Percentiles rank a stretch among this genome's conserved stretches.
Evolutionary conservation across 2,797 vertebrate species (phyloP).

Genomic region (Luscinia luscinia): DNA sequence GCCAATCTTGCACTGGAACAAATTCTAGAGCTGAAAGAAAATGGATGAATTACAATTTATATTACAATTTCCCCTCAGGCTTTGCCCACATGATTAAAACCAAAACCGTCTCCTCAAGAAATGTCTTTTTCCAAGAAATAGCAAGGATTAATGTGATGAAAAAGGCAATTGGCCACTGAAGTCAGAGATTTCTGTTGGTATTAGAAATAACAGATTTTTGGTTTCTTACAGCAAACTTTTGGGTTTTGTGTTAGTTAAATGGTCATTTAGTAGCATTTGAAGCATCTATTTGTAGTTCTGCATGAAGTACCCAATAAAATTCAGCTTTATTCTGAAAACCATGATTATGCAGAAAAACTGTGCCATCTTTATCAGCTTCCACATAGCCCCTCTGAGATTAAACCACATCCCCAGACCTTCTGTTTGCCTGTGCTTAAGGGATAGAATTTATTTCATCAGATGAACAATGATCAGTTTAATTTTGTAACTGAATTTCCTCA

Average conservation of each 20-base stretch:
- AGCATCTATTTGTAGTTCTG: neutral
- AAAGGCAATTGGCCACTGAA: neutral
- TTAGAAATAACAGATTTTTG: neutral
- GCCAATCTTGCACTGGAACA: neutral
- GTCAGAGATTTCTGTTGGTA: neutral
- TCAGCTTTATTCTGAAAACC: neutral
- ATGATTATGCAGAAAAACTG: neutral
- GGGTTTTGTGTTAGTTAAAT: neutral
- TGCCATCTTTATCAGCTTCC: neutral
- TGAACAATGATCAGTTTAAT: neutral
- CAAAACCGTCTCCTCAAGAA: neutral
- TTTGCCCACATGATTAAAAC: neutral
- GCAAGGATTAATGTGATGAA: neutral
- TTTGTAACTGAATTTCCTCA: constrained; percentile 24
- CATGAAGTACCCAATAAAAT: neutral
- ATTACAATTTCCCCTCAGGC: neutral
- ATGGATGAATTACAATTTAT: neutral
- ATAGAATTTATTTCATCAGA: neutral
- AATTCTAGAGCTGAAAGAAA: neutral
- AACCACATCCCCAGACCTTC: neutral
- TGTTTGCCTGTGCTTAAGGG: neutral
- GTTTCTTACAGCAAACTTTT: neutral
- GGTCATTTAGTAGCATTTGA: neutral
- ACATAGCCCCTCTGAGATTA: neutral
- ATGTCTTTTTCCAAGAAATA: neutral